phyloP scores from a whole-genome alignment of 2,888 invertebrate genomes.

The Aphrophora alni region DNA sequence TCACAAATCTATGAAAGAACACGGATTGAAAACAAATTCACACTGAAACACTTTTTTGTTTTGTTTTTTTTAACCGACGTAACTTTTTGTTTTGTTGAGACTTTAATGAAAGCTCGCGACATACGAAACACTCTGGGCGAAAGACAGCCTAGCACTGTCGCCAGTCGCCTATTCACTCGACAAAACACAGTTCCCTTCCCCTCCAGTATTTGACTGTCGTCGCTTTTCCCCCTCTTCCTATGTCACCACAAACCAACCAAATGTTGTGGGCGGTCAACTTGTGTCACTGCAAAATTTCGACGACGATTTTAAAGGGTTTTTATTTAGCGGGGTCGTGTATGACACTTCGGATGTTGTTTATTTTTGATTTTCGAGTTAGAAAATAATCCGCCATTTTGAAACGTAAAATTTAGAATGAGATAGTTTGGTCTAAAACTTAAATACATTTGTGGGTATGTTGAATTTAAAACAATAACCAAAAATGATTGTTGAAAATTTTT shows the following conservation, averaged over 20 bases:
- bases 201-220: conserved; percentile 15
- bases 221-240: conserved; percentile 17
- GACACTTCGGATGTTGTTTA: too few relatives aligned
- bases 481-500: too few relatives aligned
- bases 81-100: background rate
- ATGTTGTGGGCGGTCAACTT: conserved; percentile 22
- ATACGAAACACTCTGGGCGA: background rate
- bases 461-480: too few relatives aligned
- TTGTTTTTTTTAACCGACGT: background rate
- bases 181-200: conserved; percentile 4
- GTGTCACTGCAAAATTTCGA: conserved; percentile 3
- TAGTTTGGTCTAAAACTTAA: too few relatives aligned
- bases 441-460: too few relatives aligned
- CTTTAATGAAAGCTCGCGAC: too few relatives aligned
- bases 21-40: too few relatives aligned
- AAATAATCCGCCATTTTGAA: too few relatives aligned
- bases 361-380: too few relatives aligned
- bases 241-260: conserved; percentile 27
- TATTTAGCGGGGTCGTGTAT: background rate
- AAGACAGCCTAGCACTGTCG: background rate
- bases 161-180: background rate
- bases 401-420: too few relatives aligned
- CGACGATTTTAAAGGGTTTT: background rate
- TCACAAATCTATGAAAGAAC: too few relatives aligned
- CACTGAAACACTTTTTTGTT: background rate